These are phyloP conservation scores for Sylvia atricapilla DNA, from an alignment of 2,113 vertebrate species.

Conservation along the genomic window DNA sequence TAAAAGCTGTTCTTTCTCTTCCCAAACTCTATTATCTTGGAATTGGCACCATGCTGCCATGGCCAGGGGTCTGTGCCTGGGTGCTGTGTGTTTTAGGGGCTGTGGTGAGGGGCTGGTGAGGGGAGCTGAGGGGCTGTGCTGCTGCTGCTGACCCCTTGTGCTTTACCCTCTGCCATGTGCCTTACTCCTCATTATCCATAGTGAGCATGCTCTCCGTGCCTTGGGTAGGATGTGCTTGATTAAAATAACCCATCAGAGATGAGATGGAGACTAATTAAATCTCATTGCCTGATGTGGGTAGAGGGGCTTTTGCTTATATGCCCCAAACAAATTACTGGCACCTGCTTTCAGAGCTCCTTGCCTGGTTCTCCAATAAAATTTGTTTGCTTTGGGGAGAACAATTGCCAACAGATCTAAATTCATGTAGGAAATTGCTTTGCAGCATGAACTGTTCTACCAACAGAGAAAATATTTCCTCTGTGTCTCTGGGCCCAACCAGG, in stretches of 20 bases:
- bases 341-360: background rate
- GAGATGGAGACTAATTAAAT: background rate
- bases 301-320: background rate
- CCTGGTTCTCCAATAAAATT: background rate
- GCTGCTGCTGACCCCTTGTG: background rate
- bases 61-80: fast-evolving
- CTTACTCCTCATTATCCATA: background rate
- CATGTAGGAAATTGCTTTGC: background rate
- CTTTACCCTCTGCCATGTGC: background rate
- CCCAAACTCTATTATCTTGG: background rate
- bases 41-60: background rate
- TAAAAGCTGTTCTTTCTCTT: background rate
- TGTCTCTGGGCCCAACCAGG: fast-evolving
- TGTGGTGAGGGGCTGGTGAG: background rate
- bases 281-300: background rate
- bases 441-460: background rate
- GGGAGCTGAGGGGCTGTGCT: too few relatives aligned
- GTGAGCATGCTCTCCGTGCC: background rate
- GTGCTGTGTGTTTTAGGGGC: background rate
- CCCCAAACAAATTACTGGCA: background rate
- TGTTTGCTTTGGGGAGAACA: background rate
- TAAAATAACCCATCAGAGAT: background rate
- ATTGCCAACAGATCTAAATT: background rate
- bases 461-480: background rate
- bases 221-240: background rate